Conservation (phyloP, 2,888 invertebrate genomes). For the Hemicrepidius hirtus region DNA sequence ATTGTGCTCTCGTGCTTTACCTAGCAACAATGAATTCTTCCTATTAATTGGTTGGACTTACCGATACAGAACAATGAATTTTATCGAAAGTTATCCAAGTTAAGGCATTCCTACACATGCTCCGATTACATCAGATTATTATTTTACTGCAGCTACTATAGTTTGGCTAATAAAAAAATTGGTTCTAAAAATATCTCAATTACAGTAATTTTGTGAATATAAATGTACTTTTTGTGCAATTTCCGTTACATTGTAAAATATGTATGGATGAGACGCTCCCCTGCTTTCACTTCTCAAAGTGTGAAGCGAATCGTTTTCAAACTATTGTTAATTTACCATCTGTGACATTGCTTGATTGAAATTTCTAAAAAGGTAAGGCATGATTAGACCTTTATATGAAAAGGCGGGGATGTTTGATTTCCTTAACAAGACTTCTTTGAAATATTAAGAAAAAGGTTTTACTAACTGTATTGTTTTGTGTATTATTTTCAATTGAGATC, state of each 20-base stretch:
- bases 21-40: too few species aligned
- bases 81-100: conserved; percentile 42
- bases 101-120: too few species aligned
- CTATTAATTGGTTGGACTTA: background rate
- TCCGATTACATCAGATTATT: background rate
- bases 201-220: conserved; percentile 6
- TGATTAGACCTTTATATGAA: background rate
- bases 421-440: too few species aligned
- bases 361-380: background rate
- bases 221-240: conserved; percentile 10
- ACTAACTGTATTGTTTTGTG: background rate
- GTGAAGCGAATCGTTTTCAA: conserved; percentile 9
- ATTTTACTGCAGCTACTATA: too few species aligned
- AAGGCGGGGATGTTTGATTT: too few species aligned
- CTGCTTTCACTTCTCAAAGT: conserved; percentile 23
- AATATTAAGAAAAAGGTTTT: background rate
- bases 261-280: background rate
- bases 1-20: too few species aligned
- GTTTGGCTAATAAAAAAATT: too few species aligned
- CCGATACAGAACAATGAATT: conserved; percentile 20
- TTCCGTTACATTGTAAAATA: conserved; percentile 29
- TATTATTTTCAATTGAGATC: background rate
- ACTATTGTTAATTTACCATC: background rate
- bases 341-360: background rate
- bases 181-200: conserved; percentile 1